Evolutionary conservation across 2,113 vertebrate genomes (phyloP).

Genomic region (Candoia aspera): DNA sequence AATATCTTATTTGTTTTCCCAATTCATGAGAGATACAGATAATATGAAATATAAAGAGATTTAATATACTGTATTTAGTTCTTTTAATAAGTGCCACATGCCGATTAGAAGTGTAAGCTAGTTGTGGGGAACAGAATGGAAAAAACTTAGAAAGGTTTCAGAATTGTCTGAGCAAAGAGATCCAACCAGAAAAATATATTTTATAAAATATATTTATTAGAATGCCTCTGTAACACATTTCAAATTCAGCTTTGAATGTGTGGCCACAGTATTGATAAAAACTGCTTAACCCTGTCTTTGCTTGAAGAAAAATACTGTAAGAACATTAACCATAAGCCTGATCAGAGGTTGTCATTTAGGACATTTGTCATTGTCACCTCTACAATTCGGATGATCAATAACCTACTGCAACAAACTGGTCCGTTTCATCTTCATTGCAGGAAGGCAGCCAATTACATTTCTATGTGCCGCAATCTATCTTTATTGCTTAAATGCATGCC

Average conservation of each 20-base stretch:
- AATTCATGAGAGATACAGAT: slow-evolving; percentile 63
- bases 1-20: slow-evolving; percentile 58
- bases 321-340: slow-evolving; percentile 6
- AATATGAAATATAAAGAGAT: slow-evolving; percentile 63
- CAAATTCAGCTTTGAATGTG: not conserved
- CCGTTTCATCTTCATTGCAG: slow-evolving; percentile 22
- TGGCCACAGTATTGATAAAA: slow-evolving; percentile 36
- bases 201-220: no score
- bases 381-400: slow-evolving; percentile 20
- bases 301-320: not conserved
- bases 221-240: not conserved
- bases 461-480: not conserved
- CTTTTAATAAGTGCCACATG: slow-evolving; percentile 68
- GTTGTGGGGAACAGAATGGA: slow-evolving; percentile 50
- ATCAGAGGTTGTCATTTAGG: slow-evolving; percentile 13
- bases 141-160: slow-evolving; percentile 47
- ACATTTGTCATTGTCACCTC: not conserved
- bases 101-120: slow-evolving; percentile 59
- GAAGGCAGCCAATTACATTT: not conserved
- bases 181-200: not conserved
- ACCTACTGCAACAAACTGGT: not conserved
- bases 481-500: slow-evolving; percentile 17
- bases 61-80: slow-evolving; percentile 62
- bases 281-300: slow-evolving; percentile 29
- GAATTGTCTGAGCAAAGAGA: slow-evolving; percentile 29